Evolutionary conservation across 2,113 vertebrate species (phyloP).

Genomic region (Mormoops blainvillei): DNA sequence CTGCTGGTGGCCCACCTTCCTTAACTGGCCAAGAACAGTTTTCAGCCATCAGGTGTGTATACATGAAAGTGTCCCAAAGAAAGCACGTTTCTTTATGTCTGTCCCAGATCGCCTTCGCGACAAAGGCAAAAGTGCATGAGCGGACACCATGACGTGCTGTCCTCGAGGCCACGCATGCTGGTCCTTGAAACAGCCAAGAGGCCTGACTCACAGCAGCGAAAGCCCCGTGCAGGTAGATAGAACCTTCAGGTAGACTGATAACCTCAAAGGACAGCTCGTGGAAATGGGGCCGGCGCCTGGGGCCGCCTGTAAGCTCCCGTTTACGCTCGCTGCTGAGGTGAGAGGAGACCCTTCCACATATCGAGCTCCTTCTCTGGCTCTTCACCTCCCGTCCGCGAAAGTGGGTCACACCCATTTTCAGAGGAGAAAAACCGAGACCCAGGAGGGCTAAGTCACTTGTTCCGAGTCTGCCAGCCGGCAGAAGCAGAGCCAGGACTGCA

Average conservation of each 20-base stretch:
- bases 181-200: background rate
- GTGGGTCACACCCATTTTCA: background rate
- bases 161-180: fast-evolving
- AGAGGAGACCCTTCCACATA: fast-evolving
- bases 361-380: fast-evolving
- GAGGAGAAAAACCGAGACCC: background rate
- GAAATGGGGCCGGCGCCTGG: fast-evolving
- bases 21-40: fast-evolving
- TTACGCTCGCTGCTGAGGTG: fast-evolving
- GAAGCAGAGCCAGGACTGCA: background rate
- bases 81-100: fast-evolving
- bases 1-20: background rate
- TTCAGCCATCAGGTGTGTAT: background rate
- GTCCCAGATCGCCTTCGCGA: background rate
- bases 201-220: background rate
- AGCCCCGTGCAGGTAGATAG: background rate
- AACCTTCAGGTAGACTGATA: background rate
- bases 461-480: background rate
- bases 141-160: fast-evolving
- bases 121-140: background rate
- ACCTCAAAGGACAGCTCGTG: background rate
- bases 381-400: background rate
- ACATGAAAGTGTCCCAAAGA: background rate
- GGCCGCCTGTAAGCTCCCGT: fast-evolving
- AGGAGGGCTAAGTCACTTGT: too few relatives aligned